Evolutionary conservation across 2,113 vertebrate species (phyloP).

Genomic region (Electrona antarctica): DNA sequence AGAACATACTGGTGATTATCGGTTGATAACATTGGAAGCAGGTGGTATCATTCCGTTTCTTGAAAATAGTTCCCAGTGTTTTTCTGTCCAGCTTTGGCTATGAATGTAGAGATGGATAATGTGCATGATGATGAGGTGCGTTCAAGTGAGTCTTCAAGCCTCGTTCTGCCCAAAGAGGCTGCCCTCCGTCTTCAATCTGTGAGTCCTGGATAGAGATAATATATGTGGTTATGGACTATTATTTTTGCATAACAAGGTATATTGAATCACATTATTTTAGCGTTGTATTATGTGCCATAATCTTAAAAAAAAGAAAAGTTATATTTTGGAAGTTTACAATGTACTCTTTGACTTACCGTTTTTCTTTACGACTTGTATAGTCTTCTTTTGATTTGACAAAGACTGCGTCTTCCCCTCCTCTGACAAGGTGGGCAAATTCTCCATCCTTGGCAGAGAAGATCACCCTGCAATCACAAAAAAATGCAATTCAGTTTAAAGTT

Average conservation of each 20-base stretch:
- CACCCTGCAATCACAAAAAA: slow-evolving; percentile 74
- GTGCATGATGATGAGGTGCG: neutral
- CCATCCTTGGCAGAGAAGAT: slow-evolving; percentile 88
- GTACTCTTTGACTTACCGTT: slow-evolving; percentile 74
- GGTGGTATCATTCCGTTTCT: neutral
- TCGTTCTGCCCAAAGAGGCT: slow-evolving; percentile 63
- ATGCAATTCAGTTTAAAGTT: neutral
- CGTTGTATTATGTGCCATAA: neutral
- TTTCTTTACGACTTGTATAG: slow-evolving; percentile 76
- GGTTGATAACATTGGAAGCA: too few species aligned
- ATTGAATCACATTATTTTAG: neutral
- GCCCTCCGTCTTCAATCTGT: slow-evolving; percentile 74
- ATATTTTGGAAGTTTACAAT: neutral
- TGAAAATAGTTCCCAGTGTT: slow-evolving; percentile 22
- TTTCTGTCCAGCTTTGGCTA: slow-evolving; percentile 58
- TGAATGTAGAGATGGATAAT: slow-evolving; percentile 31
- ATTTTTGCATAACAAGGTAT: neutral
- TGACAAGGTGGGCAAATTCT: slow-evolving; percentile 77
- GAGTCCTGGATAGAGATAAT: slow-evolving; percentile 58
- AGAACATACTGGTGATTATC: too few species aligned
- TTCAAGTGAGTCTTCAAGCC: slow-evolving; percentile 50
- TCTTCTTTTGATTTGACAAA: slow-evolving; percentile 90
- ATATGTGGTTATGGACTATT: too few species aligned
- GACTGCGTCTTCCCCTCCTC: slow-evolving; percentile 80
- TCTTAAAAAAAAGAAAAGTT: slow-evolving; percentile 16